Conservation (phyloP, 2,888 invertebrate species). For the Sturmia bella region DNA sequence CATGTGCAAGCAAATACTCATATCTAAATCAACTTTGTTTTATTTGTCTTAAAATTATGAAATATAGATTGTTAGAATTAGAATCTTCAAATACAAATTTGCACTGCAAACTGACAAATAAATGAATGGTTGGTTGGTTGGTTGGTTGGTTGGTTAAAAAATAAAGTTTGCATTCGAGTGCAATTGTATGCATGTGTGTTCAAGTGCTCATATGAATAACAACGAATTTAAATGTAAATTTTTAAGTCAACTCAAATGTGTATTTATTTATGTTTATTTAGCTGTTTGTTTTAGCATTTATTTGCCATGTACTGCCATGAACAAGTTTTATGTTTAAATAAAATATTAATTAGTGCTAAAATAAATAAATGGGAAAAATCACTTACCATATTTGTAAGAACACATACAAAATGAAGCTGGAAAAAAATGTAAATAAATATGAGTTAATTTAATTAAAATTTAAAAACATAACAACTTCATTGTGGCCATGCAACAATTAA, state of each 20-base stretch:
- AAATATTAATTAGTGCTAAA: constrained; percentile 54
- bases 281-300: constrained; percentile 7
- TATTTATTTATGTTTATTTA: background rate
- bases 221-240: constrained; percentile 12
- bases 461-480: constrained; percentile 18
- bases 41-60: constrained; percentile 58
- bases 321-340: constrained; percentile 50
- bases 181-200: background rate
- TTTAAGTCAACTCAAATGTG: background rate
- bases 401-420: background rate
- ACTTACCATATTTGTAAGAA: constrained; percentile 14
- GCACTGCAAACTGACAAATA: constrained; percentile 19
- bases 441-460: constrained; percentile 56
- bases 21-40: constrained; percentile 42
- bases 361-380: background rate
- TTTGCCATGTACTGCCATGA: constrained; percentile 6
- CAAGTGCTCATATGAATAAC: background rate
- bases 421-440: background rate
- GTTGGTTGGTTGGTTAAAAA: background rate
- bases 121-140: background rate
- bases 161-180: background rate
- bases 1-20: background rate
- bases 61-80: constrained; percentile 60
- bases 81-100: constrained; percentile 29
- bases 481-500: constrained; percentile 32